Evolutionary conservation across 2,797 vertebrate species (phyloP), one percentile per base, ranked within the genome.

Genomic region (Harpagifer antarcticus): DNA sequence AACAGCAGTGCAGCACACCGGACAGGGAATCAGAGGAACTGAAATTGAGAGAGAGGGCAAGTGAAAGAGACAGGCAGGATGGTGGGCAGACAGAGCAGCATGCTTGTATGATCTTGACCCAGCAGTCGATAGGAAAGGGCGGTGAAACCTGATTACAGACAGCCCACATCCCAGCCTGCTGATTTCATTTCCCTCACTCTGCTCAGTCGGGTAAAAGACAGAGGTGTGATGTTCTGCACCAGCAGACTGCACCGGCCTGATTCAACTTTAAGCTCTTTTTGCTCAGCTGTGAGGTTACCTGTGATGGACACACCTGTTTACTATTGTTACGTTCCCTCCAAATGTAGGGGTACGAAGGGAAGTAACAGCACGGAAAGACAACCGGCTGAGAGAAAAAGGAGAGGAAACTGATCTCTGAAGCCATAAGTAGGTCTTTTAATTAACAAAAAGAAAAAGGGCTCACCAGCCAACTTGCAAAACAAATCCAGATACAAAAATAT

Each of bases 91-190:
- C 87, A 83, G 47, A 74, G 75, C 85, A 86, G 85, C 82, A 69
- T 64, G 78, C 78, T 86, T 76, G 88, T 87, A 86, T 86, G 89
- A 91, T 91, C 89, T 83, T 84, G 82, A 88, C 89, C 89, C 86
- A 79, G 84, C 86, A 91, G 91, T 93, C 89, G 83, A 93, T 93
- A 81, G 80, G 58, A 60, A 83, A 85, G 87, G 89, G 80, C 47
- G 65, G 84, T 83, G 85, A 89, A 93, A 94, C 85, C 81, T 92
- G 89, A 93, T 94, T 93, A 93, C 81, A 83, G 88, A 89, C 78
- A 83, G 88, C 89, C 89, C 89, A 89, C 86, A 91, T 91, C 90
- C 89, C 72, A 56, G 89, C 83, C 82, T 78, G 89, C 87, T 89
- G 86, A 91, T 90, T 90, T 86, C 74, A 90, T 93, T 93, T 90